These are phyloP conservation scores for Spodoptera exigua DNA, from an alignment of 2,888 invertebrate genomes.

Conservation along the genomic window DNA sequence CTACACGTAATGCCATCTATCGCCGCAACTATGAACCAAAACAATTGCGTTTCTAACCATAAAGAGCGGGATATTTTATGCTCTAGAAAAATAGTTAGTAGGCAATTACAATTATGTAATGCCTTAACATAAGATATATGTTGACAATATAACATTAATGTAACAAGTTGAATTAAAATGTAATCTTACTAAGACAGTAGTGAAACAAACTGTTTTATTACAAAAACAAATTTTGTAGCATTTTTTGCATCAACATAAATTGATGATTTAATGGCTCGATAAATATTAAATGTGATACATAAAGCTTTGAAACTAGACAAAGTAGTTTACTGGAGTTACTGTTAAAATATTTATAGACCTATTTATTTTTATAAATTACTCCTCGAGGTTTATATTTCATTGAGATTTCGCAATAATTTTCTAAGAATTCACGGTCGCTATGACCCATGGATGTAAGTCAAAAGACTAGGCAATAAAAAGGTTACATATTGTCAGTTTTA, in stretches of 20 bases:
- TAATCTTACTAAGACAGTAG: constrained; percentile 17
- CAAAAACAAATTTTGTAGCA: constrained; percentile 8
- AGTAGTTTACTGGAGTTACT: constrained; percentile 37
- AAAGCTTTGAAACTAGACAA: constrained; percentile 39
- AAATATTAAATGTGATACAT: constrained; percentile 50
- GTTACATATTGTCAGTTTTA: not conserved
- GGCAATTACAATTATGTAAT: not conserved
- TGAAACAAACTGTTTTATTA: constrained; percentile 39
- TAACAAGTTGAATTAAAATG: constrained; percentile 33
- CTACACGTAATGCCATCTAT: constrained; percentile 41
- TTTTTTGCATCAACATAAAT: constrained; percentile 50
- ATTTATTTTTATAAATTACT: constrained; percentile 67
- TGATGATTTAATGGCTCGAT: constrained; percentile 48
- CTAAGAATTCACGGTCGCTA: constrained; percentile 14
- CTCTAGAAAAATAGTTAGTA: constrained; percentile 4
- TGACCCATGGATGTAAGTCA: constrained; percentile 13
- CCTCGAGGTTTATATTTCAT: constrained; percentile 16
- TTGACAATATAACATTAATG: constrained; percentile 15
- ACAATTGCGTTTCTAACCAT: too few species aligned
- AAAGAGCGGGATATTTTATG: not conserved
- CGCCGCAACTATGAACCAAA: not conserved
- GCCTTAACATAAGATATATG: not conserved
- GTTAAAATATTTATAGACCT: constrained; percentile 69
- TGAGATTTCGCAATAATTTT: constrained; percentile 12
- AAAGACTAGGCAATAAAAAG: not conserved